Conservation (phyloP, 2,888 invertebrate genomes). For the Scaptomyza flava region DNA sequence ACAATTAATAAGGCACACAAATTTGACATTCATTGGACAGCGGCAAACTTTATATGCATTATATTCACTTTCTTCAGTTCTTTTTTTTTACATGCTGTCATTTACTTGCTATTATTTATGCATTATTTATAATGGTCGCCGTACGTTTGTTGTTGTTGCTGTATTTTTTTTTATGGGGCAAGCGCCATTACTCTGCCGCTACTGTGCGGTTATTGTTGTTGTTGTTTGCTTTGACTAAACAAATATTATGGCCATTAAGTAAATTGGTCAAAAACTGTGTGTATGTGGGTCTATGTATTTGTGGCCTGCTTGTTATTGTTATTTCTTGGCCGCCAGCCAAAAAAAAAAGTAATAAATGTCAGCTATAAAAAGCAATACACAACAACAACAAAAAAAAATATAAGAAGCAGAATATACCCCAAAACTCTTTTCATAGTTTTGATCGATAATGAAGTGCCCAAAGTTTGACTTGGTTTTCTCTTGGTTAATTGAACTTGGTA, state of each 20-base stretch:
- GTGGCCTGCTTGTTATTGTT: slow-evolving; percentile 45
- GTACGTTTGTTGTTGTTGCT: slow-evolving; percentile 19
- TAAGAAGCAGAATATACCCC: background rate
- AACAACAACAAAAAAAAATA: slow-evolving; percentile 19
- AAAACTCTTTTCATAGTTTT: slow-evolving; percentile 51
- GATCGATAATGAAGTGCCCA: slow-evolving; percentile 40
- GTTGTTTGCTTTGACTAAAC: slow-evolving; percentile 75
- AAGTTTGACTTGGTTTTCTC: slow-evolving; percentile 15
- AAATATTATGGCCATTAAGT: slow-evolving; percentile 78
- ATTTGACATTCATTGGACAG: slow-evolving; percentile 73
- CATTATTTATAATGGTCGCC: slow-evolving; percentile 74
- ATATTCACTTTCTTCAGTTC: slow-evolving; percentile 21
- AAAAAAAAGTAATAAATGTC: slow-evolving; percentile 63
- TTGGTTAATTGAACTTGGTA: slow-evolving; percentile 58
- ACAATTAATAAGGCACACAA: slow-evolving; percentile 75
- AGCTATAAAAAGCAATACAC: slow-evolving; percentile 56
- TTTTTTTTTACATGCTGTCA: slow-evolving; percentile 67
- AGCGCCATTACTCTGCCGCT: slow-evolving; percentile 62
- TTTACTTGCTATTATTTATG: slow-evolving; percentile 78
- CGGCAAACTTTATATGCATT: slow-evolving; percentile 46
- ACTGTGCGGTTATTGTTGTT: slow-evolving; percentile 43
- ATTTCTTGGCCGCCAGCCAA: slow-evolving; percentile 30
- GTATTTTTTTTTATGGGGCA: slow-evolving; percentile 63
- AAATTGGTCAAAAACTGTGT: slow-evolving; percentile 70
- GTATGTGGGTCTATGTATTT: slow-evolving; percentile 1